Evolutionary conservation across 2,113 vertebrate species (phyloP), one percentile per base, ranked within the genome.

Genomic region (Tragelaphus imberbis): DNA sequence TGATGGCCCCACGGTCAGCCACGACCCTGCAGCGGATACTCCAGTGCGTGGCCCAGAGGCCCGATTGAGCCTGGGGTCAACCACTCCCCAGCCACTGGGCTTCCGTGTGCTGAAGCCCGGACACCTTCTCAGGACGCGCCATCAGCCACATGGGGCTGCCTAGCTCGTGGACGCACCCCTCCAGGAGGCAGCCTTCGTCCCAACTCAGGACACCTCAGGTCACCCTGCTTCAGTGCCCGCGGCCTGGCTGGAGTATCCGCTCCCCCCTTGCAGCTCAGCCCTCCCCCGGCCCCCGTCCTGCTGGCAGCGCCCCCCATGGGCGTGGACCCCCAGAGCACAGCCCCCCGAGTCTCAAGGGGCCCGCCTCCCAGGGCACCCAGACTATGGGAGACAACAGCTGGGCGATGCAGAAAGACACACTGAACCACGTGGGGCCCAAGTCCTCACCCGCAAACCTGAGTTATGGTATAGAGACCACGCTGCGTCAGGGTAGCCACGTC

Each of bases 61-160:
- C n/a, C 0, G 9, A n/a, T n/a, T 0, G 15, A 65, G 63, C 63
- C 30, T 0, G 0, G n/a, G 68, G n/a, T 71, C 10, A 3, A 19
- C n/a, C 68, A 71, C 68, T 79, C 82, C 40, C 47, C 56, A 68
- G 90, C 28, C 0, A 7, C 44, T 4, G 6, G 47, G 61, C 63
- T 79, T 5, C 3, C 15, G 6, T 44, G 7, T 55, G 47, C 77
- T 21, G 13, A 53, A 33, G 51, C 7, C 19, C 0, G 44, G 49
- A 19, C 53, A 17, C 5, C 3, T 65, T 65, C 59, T 63, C 28
- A 25, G 58, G 47, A 44, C 2, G 4, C 14, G n/a, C 25, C 5
- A 9, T 51, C 11, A 1, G 40, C 47, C 21, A 36, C 15, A 21
- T 7, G 9, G 2, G 44, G 28, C 36, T 3, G 44, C 44, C 8